Conservation (phyloP, 2,888 invertebrate genomes). For the Lacanobia oleracea region DNA sequence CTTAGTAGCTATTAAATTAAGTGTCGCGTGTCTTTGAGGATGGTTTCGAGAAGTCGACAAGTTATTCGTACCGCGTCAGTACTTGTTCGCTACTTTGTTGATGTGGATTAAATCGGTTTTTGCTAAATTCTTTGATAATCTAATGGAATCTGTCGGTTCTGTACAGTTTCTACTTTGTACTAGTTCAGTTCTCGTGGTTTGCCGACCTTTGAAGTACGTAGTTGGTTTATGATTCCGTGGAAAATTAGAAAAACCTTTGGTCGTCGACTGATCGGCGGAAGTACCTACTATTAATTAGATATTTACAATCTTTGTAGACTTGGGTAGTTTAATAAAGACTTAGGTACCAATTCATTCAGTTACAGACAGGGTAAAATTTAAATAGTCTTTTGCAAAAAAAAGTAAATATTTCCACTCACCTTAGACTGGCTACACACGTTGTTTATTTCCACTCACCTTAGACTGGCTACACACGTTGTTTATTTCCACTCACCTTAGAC, state of each 20-base stretch:
- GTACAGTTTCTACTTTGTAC: constrained; percentile 45
- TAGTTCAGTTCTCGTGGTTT: constrained; percentile 38
- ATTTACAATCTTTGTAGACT: background rate
- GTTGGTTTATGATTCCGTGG: constrained; percentile 11
- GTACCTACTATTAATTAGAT: background rate
- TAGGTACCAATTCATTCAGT: background rate
- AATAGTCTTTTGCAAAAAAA: background rate
- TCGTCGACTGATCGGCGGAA: background rate
- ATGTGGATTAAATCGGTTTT: constrained; percentile 58
- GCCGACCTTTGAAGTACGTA: constrained; percentile 13
- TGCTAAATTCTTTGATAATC: constrained; percentile 58
- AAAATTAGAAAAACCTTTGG: constrained; percentile 10
- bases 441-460: too few relatives aligned
- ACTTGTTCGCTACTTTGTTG: constrained; percentile 22
- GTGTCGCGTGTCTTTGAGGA: constrained; percentile 61
- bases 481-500: too few relatives aligned
- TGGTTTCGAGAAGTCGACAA: constrained; percentile 62
- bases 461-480: too few relatives aligned
- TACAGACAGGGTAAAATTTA: background rate
- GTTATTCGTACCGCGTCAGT: constrained; percentile 46
- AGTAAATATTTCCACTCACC: background rate
- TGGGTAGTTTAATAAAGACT: background rate
- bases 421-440: background rate
- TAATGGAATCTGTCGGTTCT: constrained; percentile 47
- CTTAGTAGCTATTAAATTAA: constrained; percentile 65